Percentiles rank a stretch among this genome's conserved stretches.
Evolutionary conservation across 2,888 invertebrate species (phyloP).

Genomic region (Volucella bombylans): DNA sequence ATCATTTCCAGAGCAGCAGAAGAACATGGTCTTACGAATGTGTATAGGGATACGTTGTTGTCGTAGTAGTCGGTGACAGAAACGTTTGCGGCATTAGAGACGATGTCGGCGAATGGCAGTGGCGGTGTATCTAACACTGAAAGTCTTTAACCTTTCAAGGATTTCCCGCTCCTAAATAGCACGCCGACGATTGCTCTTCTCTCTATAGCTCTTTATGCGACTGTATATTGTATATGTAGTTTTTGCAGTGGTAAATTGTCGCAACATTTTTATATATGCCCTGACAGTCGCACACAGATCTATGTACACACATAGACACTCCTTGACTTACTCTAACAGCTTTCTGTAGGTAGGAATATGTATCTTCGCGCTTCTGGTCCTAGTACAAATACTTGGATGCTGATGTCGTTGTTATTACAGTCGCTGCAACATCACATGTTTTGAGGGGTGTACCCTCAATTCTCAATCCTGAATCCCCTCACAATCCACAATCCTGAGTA

Average conservation of each 20-base stretch:
- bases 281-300: conserved; percentile 39
- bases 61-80: no score
- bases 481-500: neutral
- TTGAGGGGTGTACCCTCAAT: conserved; percentile 51
- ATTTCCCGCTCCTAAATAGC: conserved; percentile 75
- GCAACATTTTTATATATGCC: conserved; percentile 61
- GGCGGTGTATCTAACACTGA: conserved; percentile 33
- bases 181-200: conserved; percentile 41
- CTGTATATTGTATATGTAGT: conserved; percentile 51
- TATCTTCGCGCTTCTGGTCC: conserved; percentile 17
- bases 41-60: no score
- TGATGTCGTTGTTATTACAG: conserved; percentile 6
- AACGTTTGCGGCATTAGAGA: neutral
- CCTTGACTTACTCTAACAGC: conserved; percentile 46
- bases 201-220: conserved; percentile 7
- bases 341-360: no score
- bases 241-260: conserved; percentile 48
- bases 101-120: conserved; percentile 31
- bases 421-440: conserved; percentile 29
- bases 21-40: neutral
- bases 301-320: conserved; percentile 12
- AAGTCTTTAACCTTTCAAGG: conserved; percentile 81
- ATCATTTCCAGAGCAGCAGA: conserved; percentile 54
- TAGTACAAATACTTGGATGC: neutral
- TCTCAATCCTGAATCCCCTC: no score